Conservation (phyloP, 2,113 vertebrate species). For the Sminthopsis crassicaudata region DNA sequence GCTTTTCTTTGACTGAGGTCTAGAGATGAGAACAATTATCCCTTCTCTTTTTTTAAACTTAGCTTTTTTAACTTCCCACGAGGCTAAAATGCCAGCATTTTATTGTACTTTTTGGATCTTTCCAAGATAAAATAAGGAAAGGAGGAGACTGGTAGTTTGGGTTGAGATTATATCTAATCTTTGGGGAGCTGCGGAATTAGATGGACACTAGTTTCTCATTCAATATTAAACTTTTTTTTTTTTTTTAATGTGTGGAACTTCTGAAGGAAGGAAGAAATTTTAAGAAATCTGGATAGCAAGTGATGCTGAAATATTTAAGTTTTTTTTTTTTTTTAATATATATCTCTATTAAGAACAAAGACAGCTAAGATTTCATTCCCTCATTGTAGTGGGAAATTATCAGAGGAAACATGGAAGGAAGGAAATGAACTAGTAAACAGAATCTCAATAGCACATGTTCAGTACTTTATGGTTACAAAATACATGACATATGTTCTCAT, state of each 20-base stretch:
- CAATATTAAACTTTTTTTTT: neutral
- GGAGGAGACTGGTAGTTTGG: neutral
- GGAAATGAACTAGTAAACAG: neutral
- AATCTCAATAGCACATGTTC: neutral
- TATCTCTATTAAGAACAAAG: neutral
- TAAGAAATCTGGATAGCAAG: neutral
- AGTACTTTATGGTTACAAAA: neutral
- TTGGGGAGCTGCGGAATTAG: neutral
- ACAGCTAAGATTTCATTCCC: neutral
- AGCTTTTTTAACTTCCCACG: neutral
- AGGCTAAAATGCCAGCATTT: neutral
- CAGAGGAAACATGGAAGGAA: neutral
- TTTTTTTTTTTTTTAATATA: too few species aligned
- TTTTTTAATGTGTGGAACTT: neutral
- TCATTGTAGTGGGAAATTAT: neutral
- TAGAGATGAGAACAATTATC: neutral
- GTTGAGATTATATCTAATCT: neutral
- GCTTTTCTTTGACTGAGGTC: neutral
- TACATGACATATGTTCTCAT: neutral
- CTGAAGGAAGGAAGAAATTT: neutral
- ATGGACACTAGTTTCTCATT: neutral
- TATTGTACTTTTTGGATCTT: neutral
- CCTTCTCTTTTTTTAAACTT: neutral
- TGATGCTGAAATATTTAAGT: neutral
- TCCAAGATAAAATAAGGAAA: neutral